A percentile compares a stretch with the other conserved stretches of the same genome.
Conservation (phyloP, 2,113 vertebrate species). For the Sorex fumeus region DNA sequence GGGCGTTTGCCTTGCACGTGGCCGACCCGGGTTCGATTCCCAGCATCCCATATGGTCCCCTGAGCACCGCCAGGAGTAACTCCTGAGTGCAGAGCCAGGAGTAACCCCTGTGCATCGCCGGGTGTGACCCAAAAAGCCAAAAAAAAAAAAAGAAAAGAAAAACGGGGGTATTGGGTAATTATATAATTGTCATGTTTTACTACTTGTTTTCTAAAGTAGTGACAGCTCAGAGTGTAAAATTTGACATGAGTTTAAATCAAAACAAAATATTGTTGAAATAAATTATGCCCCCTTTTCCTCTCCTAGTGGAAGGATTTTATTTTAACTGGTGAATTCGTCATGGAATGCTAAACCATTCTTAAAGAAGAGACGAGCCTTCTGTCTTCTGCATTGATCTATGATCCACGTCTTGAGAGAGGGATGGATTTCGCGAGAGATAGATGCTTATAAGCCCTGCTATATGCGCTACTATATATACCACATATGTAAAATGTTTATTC, state of each 20-base stretch:
- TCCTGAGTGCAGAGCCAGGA: no score
- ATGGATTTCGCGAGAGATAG: neutral
- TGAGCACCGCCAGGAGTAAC: no score
- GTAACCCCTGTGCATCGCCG: no score
- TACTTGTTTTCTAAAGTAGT: slow-evolving; percentile 46
- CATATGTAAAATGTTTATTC: neutral
- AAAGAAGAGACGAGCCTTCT: neutral
- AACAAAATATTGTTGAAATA: slow-evolving; percentile 62
- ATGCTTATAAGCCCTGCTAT: no score
- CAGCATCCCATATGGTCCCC: no score
- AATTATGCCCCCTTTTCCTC: neutral
- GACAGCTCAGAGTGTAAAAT: slow-evolving; percentile 50
- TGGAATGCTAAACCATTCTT: neutral
- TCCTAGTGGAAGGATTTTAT: slow-evolving; percentile 1
- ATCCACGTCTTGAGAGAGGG: neutral
- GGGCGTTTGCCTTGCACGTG: no score
- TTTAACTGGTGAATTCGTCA: neutral
- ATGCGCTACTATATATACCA: neutral
- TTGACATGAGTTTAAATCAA: slow-evolving; percentile 58
- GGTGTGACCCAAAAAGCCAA: no score
- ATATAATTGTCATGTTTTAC: slow-evolving; percentile 54
- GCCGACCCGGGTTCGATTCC: no score
- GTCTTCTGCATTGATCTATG: no score
- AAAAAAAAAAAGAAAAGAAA: no score
- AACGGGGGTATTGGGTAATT: slow-evolving; percentile 51